Evolutionary conservation across 2,113 vertebrate genomes (phyloP).

Genomic region (Astatoreochromis straeleni): DNA sequence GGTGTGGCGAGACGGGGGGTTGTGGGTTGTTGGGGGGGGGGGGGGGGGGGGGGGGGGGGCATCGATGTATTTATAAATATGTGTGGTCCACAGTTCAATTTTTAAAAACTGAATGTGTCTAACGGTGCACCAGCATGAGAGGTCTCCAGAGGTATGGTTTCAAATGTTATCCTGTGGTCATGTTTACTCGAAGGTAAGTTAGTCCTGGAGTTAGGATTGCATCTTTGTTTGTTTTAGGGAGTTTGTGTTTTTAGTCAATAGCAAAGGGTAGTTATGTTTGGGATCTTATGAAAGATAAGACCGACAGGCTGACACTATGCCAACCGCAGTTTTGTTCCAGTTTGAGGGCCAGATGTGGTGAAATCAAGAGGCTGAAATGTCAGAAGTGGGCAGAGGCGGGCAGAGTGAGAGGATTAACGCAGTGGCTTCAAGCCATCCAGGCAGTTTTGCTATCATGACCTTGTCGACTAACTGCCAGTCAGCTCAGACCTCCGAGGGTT

Average conservation of each 20-base stretch:
- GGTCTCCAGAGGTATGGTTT: neutral
- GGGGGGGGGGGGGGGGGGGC: neutral
- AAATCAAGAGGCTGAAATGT: constrained; percentile 32
- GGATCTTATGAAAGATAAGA: neutral
- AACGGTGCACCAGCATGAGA: neutral
- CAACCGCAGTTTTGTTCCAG: neutral
- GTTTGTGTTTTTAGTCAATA: too few species aligned
- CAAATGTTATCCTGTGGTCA: neutral
- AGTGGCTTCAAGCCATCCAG: constrained; percentile 38
- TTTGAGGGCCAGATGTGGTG: constrained; percentile 12
- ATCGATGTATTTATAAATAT: neutral
- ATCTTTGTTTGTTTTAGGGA: rapidly evolving
- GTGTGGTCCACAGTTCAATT: neutral
- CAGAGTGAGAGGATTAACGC: constrained; percentile 49
- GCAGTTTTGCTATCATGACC: constrained; percentile 53
- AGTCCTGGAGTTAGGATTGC: rapidly evolving
- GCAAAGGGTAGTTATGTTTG: neutral
- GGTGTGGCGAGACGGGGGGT: too few species aligned
- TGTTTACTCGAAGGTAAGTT: rapidly evolving
- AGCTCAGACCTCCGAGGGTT: constrained; percentile 46
- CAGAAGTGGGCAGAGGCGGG: constrained; percentile 24
- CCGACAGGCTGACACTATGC: neutral
- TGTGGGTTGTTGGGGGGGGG: too few species aligned
- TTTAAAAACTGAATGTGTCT: neutral
- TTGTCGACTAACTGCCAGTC: constrained; percentile 57